A percentile compares a stretch with the other conserved stretches of the same genome.
These are phyloP conservation scores for Ameiurus melas DNA, from an alignment of 2,113 vertebrate species.

Conservation along the genomic window DNA sequence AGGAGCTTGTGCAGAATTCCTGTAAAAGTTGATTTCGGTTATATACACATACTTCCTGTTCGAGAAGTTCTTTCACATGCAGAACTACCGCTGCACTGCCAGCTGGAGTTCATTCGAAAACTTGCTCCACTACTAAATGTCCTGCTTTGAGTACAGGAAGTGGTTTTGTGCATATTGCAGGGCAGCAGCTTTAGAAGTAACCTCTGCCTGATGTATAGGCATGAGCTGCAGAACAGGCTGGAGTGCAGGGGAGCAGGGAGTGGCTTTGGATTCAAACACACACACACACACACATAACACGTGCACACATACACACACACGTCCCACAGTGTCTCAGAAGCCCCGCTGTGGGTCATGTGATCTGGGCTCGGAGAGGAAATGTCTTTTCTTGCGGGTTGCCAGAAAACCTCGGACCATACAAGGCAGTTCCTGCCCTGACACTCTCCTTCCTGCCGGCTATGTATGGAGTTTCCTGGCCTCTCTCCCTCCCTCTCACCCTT, in stretches of 20 bases:
- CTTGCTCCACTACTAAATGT: not conserved
- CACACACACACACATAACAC: slow-evolving; percentile 34
- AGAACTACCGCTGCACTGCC: not conserved
- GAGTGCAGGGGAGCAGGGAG: slow-evolving; percentile 52
- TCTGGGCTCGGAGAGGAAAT: slow-evolving; percentile 74
- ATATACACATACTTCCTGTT: not conserved
- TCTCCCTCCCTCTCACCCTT: slow-evolving; percentile 42
- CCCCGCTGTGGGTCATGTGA: slow-evolving; percentile 68
- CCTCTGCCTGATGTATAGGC: slow-evolving; percentile 24
- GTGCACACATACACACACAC: slow-evolving; percentile 34
- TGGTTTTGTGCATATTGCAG: slow-evolving; percentile 27
- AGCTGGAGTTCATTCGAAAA: slow-evolving; percentile 28
- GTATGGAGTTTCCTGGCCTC: slow-evolving; percentile 79
- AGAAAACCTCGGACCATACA: slow-evolving; percentile 79
- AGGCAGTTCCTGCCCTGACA: slow-evolving; percentile 78
- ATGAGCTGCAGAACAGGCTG: slow-evolving; percentile 34
- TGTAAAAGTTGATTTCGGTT: slow-evolving; percentile 1
- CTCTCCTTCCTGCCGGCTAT: slow-evolving; percentile 78
- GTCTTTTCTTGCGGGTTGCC: slow-evolving; percentile 70
- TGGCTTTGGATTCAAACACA: slow-evolving; percentile 43
- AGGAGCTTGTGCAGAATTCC: slow-evolving; percentile 31
- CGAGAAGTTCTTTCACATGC: not conserved
- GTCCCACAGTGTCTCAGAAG: slow-evolving; percentile 68
- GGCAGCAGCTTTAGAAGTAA: slow-evolving; percentile 36
- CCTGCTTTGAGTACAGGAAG: slow-evolving; percentile 29